phyloP scores from a whole-genome alignment of 2,888 invertebrate genomes.

The Cinara cedri region DNA sequence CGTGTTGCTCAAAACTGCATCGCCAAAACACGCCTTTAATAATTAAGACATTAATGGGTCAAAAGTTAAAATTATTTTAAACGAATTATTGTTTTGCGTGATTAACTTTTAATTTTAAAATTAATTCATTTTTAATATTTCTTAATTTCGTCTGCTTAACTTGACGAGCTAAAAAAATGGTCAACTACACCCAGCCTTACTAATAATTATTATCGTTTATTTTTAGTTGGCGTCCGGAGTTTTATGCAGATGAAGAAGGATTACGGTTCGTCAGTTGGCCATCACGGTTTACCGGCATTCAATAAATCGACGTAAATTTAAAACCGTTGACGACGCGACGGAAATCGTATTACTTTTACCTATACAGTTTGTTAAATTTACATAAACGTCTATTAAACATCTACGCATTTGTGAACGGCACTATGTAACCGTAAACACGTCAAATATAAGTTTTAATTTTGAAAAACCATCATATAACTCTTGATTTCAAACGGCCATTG shows the following conservation, averaged over 20 bases:
- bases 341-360: constrained; percentile 33
- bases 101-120: not conserved
- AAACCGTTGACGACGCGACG: not conserved
- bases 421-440: no score
- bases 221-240: constrained; percentile 35
- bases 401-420: not conserved
- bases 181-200: not conserved
- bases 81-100: not conserved
- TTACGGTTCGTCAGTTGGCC: constrained; percentile 25
- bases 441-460: not conserved
- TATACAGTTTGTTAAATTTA: constrained; percentile 14
- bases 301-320: constrained; percentile 25
- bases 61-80: no score
- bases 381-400: constrained; percentile 7
- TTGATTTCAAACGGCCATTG: not conserved
- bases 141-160: no score
- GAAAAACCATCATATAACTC: not conserved
- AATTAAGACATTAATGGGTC: no score
- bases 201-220: not conserved
- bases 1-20: no score
- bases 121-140: no score
- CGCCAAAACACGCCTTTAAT: no score
- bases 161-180: no score
- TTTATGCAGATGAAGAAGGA: constrained; percentile 45
- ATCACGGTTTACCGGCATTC: not conserved